Conservation (phyloP, 2,888 invertebrate genomes). For the Ligdia adustata region DNA sequence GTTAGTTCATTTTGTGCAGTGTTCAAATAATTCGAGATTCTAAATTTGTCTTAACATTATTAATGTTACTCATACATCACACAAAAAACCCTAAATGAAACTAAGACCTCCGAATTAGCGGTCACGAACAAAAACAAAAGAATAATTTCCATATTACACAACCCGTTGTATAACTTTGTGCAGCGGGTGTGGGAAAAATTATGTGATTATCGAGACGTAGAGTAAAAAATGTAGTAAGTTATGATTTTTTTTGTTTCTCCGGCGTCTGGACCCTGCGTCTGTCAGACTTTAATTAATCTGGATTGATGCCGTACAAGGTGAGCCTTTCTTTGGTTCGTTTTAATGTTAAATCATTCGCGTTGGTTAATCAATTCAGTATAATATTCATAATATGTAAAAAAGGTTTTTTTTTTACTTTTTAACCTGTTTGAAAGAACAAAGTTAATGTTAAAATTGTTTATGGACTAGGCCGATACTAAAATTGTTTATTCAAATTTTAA, state of each 20-base stretch:
- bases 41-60: no score
- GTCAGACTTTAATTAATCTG: slow-evolving; percentile 25
- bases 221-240: slow-evolving; percentile 36
- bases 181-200: slow-evolving; percentile 44
- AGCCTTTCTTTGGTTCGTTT: slow-evolving; percentile 11
- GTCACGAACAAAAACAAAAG: slow-evolving; percentile 23
- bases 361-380: slow-evolving; percentile 1
- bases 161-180: slow-evolving; percentile 38
- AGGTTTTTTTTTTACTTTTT: no score
- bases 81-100: slow-evolving; percentile 10
- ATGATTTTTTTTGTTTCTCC: slow-evolving; percentile 34
- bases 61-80: no score
- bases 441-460: no score
- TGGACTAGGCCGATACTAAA: no score
- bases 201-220: slow-evolving; percentile 39
- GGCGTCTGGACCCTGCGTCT: slow-evolving; percentile 14
- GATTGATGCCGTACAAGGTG: slow-evolving; percentile 18
- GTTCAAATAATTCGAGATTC: no score
- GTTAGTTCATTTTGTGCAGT: no score
- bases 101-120: slow-evolving; percentile 6
- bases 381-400: no score
- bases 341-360: slow-evolving; percentile 10
- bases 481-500: no score
- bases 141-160: slow-evolving; percentile 43
- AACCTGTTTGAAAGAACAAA: no score